These are phyloP conservation scores for Alauda arvensis DNA, from an alignment of 2,797 vertebrate species.

Conservation along the genomic window DNA sequence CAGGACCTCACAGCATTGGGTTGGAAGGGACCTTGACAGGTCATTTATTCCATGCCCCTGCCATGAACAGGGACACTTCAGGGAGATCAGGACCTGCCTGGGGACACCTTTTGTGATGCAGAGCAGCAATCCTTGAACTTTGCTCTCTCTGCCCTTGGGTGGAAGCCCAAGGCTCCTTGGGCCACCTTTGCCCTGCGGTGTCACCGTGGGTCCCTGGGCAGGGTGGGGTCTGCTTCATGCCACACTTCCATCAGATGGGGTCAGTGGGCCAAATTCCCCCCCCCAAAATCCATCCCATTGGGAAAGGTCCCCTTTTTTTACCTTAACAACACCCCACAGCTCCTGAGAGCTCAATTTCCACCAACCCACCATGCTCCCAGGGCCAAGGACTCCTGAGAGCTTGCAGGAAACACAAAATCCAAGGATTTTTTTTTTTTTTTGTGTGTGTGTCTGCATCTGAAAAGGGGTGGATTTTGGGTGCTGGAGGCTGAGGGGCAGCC, in stretches of 20 bases:
- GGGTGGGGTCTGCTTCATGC: not conserved
- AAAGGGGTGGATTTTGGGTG: not conserved
- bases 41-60: not conserved
- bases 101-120: fast-evolving
- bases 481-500: not conserved
- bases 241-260: not conserved
- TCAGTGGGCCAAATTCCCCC: not conserved
- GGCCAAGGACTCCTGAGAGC: not conserved
- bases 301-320: fast-evolving
- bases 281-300: not conserved
- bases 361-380: fast-evolving
- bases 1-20: not conserved
- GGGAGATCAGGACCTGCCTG: fast-evolving
- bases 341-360: not conserved
- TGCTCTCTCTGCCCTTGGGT: not conserved
- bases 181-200: fast-evolving
- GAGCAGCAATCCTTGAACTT: not conserved
- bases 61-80: not conserved
- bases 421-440: not conserved
- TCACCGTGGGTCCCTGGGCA: not conserved
- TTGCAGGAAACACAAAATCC: not conserved
- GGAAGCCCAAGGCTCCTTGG: not conserved
- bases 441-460: not conserved
- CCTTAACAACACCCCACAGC: not conserved
- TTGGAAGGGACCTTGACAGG: not conserved